Evolutionary conservation across 1,140 invertebrate species (phyloP), one percentile per base, ranked within the genome.

Genomic region (Neodiprion pinetum): DNA sequence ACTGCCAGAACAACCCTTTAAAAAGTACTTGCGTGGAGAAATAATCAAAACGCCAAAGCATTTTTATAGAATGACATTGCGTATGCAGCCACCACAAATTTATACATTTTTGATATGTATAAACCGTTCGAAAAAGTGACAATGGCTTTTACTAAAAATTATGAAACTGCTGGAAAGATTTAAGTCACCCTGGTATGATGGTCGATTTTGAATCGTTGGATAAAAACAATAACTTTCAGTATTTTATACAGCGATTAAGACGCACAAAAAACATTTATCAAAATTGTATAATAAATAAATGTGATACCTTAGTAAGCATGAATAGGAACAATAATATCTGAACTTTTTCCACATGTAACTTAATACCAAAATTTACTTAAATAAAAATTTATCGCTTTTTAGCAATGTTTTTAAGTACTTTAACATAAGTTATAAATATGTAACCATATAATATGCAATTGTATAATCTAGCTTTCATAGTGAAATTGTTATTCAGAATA

Each of bases 81-180:
- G 28, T 5, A 40, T 40, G 28, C 28, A 40, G 28, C 28, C 28
- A 40, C 28, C 28, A 40, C 28, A 40, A 40, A 40, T 40, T 40
- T 40, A 40, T 40, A 40, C 28, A 40, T 40, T 40, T 40, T 40
- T 40, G 28, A 40, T 40, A 40, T 40, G 28, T 40, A 40, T 40
- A 40, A 40, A 40, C 28, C 1, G 28, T 40, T 40, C 28, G n/a
- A 61, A 61, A 61, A 61, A 61, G 53, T 61, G 53, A 61, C 53
- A 61, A 61, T 61, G n/a, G 53, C 53, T 61, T 61, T 61, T 61
- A 17, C 53, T 17, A 61, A 61, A 61, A 61, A 9, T 61, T 61
- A 61, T 61, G 11, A 12, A 7, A 5, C 5, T 61, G n/a, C 3
- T 61, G 4, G 53, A 12, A 12, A 61, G 53, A 61, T 61, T 61